Evolutionary conservation across 1,140 invertebrate genomes (phyloP).

Genomic region (Drosophila oshimai): DNA sequence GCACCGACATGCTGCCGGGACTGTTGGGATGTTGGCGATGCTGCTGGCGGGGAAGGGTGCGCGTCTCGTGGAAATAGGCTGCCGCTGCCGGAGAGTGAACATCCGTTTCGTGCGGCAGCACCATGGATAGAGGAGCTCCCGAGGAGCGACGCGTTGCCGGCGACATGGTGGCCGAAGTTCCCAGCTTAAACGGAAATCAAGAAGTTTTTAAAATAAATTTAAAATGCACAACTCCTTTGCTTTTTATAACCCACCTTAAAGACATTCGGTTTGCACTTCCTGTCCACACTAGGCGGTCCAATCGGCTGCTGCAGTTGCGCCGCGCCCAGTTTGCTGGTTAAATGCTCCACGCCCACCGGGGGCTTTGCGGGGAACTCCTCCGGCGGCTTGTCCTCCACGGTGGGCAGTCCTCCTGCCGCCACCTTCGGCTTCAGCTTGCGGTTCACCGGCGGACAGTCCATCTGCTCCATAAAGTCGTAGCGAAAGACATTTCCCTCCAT

Average conservation of each 20-base stretch:
- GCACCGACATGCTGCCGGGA: constrained; percentile 58
- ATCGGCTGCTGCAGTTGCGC: constrained; percentile 72
- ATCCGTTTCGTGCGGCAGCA: constrained; percentile 63
- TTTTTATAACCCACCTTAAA: constrained; percentile 48
- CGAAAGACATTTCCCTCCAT: constrained; percentile 85
- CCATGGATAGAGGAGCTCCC: constrained; percentile 67
- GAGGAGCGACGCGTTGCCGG: constrained; percentile 54
- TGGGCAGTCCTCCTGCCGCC: constrained; percentile 2
- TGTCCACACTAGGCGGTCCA: constrained; percentile 71
- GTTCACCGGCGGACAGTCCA: constrained; percentile 88
- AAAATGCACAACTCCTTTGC: too few relatives aligned
- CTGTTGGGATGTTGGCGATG: constrained; percentile 63
- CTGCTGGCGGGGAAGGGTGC: constrained; percentile 72
- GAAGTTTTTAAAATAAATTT: not conserved
- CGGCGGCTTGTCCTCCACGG: constrained; percentile 84
- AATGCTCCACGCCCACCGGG: constrained; percentile 54
- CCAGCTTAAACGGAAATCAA: constrained; percentile 22
- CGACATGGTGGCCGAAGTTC: constrained; percentile 61
- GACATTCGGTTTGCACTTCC: constrained; percentile 76
- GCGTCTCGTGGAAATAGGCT: constrained; percentile 66
- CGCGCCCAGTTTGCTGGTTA: constrained; percentile 52
- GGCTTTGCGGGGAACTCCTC: constrained; percentile 71
- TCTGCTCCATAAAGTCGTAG: constrained; percentile 83
- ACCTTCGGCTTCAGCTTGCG: constrained; percentile 90
- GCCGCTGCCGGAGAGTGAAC: constrained; percentile 40